phyloP scores from a whole-genome alignment of 2,797 vertebrate species.

The Phataginus tetradactyla region DNA sequence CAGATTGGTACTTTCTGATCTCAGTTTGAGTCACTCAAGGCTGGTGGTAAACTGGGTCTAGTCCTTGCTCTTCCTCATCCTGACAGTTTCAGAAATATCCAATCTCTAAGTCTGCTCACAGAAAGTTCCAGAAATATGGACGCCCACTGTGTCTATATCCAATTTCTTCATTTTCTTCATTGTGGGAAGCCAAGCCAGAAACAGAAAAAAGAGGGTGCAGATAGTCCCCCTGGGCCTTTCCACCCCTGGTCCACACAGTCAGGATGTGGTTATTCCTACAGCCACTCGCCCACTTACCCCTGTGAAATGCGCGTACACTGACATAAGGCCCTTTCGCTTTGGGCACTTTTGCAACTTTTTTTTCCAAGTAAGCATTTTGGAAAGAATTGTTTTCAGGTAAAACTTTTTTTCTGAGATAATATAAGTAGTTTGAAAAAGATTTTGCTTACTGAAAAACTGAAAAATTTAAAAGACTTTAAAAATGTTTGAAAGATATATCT shows the following conservation, averaged over 20 bases:
- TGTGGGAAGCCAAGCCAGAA: background rate
- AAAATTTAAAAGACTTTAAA: conserved; percentile 36
- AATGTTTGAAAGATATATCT: conserved; percentile 14
- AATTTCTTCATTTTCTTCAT: background rate
- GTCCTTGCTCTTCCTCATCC: background rate
- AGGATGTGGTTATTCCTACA: background rate
- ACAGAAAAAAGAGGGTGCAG: background rate
- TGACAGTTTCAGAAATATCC: background rate
- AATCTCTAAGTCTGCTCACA: background rate
- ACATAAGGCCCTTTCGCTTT: background rate
- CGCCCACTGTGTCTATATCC: background rate
- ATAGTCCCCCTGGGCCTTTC: background rate
- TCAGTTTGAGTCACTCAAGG: background rate
- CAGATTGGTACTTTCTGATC: background rate
- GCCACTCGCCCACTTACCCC: background rate
- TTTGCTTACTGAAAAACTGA: conserved; percentile 48
- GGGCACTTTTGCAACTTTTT: background rate
- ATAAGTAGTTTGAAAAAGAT: conserved; percentile 14
- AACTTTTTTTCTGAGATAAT: conserved; percentile 3
- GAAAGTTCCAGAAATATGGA: background rate
- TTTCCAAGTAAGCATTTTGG: conserved; percentile 18
- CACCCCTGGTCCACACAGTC: fast-evolving
- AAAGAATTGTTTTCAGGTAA: conserved; percentile 3
- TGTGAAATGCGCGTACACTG: background rate
- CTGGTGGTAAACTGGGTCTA: background rate